phyloP scores from a whole-genome alignment of 1,140 invertebrate genomes.

The Branchinecta lynchi region DNA sequence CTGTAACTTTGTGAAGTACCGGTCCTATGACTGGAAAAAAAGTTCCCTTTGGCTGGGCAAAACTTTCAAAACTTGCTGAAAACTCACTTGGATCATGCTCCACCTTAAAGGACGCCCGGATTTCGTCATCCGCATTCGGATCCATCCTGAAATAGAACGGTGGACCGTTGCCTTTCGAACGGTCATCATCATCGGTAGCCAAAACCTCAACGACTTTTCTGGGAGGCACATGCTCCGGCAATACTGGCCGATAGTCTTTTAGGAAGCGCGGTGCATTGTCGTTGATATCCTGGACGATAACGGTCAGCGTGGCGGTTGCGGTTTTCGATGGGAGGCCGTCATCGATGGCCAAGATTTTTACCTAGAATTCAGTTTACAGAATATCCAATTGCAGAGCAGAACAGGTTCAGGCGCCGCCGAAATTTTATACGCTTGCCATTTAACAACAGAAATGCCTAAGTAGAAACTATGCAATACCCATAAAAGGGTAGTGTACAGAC shows the following conservation, averaged over 20 bases:
- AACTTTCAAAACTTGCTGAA: not conserved
- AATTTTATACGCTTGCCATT: no score
- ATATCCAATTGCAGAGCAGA: no score
- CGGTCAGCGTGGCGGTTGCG: slow-evolving; percentile 82
- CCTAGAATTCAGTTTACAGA: slow-evolving; percentile 33
- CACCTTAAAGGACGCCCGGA: slow-evolving; percentile 80
- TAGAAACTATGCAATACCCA: no score
- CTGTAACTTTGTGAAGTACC: not conserved
- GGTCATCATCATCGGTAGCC: slow-evolving; percentile 85
- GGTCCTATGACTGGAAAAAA: not conserved
- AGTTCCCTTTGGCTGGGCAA: not conserved
- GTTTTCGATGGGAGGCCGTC: slow-evolving; percentile 85
- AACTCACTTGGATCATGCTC: slow-evolving; percentile 76
- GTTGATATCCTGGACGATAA: slow-evolving; percentile 91
- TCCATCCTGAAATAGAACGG: slow-evolving; percentile 86
- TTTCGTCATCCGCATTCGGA: slow-evolving; percentile 77
- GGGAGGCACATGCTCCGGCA: slow-evolving; percentile 74
- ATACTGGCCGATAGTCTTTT: slow-evolving; percentile 77
- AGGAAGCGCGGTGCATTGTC: slow-evolving; percentile 51
- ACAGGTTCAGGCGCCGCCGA: no score
- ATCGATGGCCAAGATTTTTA: slow-evolving; percentile 88
- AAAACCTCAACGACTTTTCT: slow-evolving; percentile 81
- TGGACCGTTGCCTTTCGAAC: slow-evolving; percentile 83
- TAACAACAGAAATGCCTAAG: no score
- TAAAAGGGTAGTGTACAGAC: no score